Percentiles rank a stretch among this genome's conserved stretches.
phyloP scores from a whole-genome alignment of 2,797 vertebrate genomes.

The Gymnoscopelus braueri region DNA sequence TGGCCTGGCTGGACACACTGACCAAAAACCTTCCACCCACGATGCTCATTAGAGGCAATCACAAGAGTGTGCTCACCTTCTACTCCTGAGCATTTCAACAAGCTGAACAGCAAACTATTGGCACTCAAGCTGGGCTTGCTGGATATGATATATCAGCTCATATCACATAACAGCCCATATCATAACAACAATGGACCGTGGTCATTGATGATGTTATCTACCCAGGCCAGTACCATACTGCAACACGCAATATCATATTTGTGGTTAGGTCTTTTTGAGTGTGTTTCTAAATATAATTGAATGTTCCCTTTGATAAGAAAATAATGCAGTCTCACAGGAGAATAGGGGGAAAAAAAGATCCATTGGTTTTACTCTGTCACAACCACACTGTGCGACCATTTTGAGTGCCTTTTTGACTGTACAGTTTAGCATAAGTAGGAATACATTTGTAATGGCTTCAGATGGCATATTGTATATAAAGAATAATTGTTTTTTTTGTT shows the following conservation, averaged over 20 bases:
- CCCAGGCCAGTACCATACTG: not conserved
- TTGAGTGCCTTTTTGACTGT: not conserved
- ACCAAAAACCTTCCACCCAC: conserved; percentile 94
- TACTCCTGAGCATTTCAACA: conserved; percentile 86
- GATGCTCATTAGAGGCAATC: conserved; percentile 95
- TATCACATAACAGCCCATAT: conserved; percentile 5
- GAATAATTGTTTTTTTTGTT: not conserved
- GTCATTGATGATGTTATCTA: conserved; percentile 13
- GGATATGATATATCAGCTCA: conserved; percentile 1
- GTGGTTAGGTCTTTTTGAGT: not conserved
- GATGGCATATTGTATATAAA: not conserved
- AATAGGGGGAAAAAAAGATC: not conserved
- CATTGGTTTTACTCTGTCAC: not conserved
- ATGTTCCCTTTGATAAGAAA: not conserved
- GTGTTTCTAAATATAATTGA: not conserved
- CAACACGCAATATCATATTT: conserved; percentile 1
- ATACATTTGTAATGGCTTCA: not conserved
- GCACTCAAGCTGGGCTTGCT: conserved; percentile 14
- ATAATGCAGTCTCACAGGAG: not conserved
- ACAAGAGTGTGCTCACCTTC: conserved; percentile 98
- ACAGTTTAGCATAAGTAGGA: too few relatives aligned
- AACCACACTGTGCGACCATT: not conserved
- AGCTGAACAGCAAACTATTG: not conserved
- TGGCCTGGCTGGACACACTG: conserved; percentile 96
- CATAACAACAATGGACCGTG: conserved; percentile 8